A percentile compares a stretch with the other conserved stretches of the same genome.
These are phyloP conservation scores for Ridgeia piscesae DNA, from an alignment of 1,140 invertebrate species.

Conservation along the genomic window DNA sequence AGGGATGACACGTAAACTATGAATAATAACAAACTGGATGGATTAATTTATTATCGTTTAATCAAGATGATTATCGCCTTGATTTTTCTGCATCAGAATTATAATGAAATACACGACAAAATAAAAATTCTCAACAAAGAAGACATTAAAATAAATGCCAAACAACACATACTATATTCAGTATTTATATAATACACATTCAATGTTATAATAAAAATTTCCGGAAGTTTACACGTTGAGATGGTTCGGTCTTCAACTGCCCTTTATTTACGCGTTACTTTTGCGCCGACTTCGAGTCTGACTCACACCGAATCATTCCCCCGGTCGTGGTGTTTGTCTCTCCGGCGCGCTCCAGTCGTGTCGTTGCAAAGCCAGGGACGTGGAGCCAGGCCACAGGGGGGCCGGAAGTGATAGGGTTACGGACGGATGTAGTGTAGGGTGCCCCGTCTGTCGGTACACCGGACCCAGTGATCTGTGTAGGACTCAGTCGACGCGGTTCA, in stretches of 20 bases:
- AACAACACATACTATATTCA: too few species aligned
- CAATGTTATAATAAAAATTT: not conserved
- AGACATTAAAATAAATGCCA: too few species aligned
- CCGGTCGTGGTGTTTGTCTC: too few species aligned
- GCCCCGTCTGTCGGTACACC: not conserved
- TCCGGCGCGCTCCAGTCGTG: not conserved
- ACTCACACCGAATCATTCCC: not conserved
- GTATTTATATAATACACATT: too few species aligned
- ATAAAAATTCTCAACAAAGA: too few species aligned
- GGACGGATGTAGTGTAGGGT: not conserved
- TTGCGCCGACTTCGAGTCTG: not conserved
- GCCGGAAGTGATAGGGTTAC: not conserved
- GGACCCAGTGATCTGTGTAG: not conserved
- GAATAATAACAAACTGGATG: too few species aligned
- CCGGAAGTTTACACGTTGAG: not conserved
- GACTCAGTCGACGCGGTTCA: not conserved
- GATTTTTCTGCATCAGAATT: too few species aligned
- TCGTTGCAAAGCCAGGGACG: not conserved
- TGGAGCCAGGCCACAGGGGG: not conserved
- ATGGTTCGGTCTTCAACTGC: too few species aligned
- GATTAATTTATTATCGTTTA: not conserved
- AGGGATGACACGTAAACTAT: too few species aligned
- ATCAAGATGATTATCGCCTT: too few species aligned
- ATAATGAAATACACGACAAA: too few species aligned
- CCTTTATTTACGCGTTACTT: not conserved